A percentile compares a stretch with the other conserved stretches of the same genome.
These are phyloP conservation scores for Syngnathoides biaculeatus DNA, from an alignment of 2,113 vertebrate genomes.

Conservation along the genomic window DNA sequence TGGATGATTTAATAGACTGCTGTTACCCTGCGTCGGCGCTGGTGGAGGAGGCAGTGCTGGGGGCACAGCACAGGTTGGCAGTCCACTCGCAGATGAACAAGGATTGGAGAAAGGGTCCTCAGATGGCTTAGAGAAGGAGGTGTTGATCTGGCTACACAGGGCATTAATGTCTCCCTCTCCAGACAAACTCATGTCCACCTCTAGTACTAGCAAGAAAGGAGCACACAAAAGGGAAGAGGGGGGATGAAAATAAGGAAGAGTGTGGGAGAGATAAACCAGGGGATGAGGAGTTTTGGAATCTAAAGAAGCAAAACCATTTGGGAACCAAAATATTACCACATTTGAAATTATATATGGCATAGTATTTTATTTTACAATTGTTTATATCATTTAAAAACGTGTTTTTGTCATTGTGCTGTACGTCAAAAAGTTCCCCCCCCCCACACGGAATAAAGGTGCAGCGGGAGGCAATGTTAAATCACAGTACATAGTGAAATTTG, in stretches of 20 bases:
- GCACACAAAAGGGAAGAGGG: not conserved
- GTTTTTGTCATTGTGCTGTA: not conserved
- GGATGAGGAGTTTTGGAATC: conserved; percentile 1
- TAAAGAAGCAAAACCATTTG: not conserved
- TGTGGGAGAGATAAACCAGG: not conserved
- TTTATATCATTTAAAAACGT: not conserved
- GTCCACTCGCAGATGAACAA: conserved; percentile 50
- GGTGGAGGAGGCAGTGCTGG: conserved; percentile 65
- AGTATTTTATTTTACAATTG: not conserved
- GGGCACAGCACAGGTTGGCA: conserved; percentile 51
- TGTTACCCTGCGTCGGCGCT: conserved; percentile 63
- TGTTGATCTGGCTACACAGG: conserved; percentile 84
- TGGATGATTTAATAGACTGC: not conserved
- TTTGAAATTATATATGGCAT: not conserved
- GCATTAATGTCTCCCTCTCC: conserved; percentile 77
- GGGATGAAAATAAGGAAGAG: not conserved
- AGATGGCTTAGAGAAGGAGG: conserved; percentile 75
- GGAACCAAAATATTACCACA: conserved; percentile 3
- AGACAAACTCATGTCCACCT: conserved; percentile 74
- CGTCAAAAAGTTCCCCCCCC: not conserved
- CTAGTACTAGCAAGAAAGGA: conserved; percentile 61
- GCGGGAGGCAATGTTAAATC: not conserved
- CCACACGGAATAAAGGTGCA: not conserved
- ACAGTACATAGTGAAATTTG: not conserved
- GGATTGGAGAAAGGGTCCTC: conserved; percentile 72